These are phyloP conservation scores for Panzeria rudis DNA, from an alignment of 2,888 invertebrate species.

Conservation along the genomic window DNA sequence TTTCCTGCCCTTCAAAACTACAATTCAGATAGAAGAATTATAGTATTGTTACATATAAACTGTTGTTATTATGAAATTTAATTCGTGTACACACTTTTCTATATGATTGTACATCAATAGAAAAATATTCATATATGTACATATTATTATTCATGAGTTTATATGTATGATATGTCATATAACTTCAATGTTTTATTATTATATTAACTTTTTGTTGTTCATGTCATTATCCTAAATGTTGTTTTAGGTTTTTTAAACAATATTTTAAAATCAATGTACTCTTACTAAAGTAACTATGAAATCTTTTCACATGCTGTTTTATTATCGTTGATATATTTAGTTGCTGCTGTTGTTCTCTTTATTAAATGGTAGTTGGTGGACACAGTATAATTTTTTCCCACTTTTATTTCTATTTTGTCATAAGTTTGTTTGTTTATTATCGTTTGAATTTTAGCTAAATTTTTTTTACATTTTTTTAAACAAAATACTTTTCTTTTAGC, in stretches of 20 bases:
- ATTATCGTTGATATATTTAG: conserved; percentile 6
- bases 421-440: conserved; percentile 28
- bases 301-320: conserved; percentile 53
- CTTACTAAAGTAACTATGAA: conserved; percentile 52
- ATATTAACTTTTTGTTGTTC: conserved; percentile 29
- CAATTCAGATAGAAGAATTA: too few relatives aligned
- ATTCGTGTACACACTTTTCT: conserved; percentile 14
- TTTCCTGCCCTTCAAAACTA: too few relatives aligned
- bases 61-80: background rate
- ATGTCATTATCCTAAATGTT: conserved; percentile 13
- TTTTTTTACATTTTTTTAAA: background rate
- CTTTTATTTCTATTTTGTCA: conserved; percentile 21
- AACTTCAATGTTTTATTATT: conserved; percentile 59
- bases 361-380: conserved; percentile 54
- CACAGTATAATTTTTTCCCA: conserved; percentile 38
- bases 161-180: conserved; percentile 39
- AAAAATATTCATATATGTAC: background rate
- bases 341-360: conserved; percentile 1
- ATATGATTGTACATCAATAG: conserved; percentile 1
- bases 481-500: background rate
- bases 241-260: conserved; percentile 5
- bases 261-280: conserved; percentile 48
- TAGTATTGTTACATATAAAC: background rate
- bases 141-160: background rate
- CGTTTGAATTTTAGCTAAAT: conserved; percentile 17